Evolutionary conservation across 1,140 invertebrate species (phyloP).

Genomic region (Drosophila teissieri): DNA sequence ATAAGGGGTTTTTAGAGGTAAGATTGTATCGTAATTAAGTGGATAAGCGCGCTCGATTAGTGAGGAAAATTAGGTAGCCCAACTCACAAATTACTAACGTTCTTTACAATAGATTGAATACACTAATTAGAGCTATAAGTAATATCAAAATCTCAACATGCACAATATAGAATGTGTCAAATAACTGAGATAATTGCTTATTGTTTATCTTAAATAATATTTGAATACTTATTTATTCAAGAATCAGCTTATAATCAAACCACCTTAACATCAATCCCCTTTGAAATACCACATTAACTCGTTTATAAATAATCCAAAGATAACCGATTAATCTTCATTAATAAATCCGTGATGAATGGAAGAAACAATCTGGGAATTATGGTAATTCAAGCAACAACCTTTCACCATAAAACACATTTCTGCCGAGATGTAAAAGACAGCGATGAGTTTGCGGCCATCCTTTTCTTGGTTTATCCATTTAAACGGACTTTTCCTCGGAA

Average conservation of each 20-base stretch:
- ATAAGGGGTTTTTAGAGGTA: background rate
- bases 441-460: background rate
- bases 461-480: conserved; percentile 10
- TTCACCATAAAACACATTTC: conserved; percentile 28
- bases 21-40: conserved; percentile 6
- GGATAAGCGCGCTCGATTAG: background rate
- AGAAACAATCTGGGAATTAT: conserved; percentile 42
- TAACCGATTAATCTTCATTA: conserved; percentile 25
- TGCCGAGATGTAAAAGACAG: background rate
- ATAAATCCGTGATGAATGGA: conserved; percentile 36
- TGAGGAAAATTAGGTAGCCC: background rate
- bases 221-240: background rate
- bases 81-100: too few relatives aligned
- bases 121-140: too few relatives aligned
- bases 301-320: background rate
- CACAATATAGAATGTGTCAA: background rate
- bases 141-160: too few relatives aligned
- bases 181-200: too few relatives aligned
- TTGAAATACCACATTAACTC: background rate
- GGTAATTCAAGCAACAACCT: conserved; percentile 33
- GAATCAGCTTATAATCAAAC: background rate
- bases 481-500: conserved; percentile 2
- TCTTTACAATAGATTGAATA: background rate
- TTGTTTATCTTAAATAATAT: too few relatives aligned
- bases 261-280: conserved; percentile 1